These are phyloP conservation scores for Cheilinus undulatus DNA, from an alignment of 2,113 vertebrate genomes.

Conservation along the genomic window DNA sequence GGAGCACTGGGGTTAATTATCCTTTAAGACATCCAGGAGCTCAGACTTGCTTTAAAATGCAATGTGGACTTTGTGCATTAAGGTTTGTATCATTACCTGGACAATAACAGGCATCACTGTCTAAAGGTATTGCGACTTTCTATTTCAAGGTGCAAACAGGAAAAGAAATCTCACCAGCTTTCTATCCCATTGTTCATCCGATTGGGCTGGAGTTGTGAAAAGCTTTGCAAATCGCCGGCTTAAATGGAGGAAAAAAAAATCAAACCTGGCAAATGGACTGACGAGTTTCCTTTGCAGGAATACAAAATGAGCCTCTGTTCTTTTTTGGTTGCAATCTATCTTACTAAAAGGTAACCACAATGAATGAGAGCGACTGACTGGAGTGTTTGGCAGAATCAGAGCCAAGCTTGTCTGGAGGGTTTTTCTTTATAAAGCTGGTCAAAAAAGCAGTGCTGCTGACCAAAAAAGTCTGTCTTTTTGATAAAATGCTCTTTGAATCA, in stretches of 20 bases:
- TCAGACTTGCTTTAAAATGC: conserved; percentile 13
- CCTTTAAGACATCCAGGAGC: conserved; percentile 26
- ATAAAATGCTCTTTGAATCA: too few relatives aligned
- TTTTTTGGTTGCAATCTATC: neutral
- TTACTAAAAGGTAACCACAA: neutral
- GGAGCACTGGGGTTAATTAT: conserved; percentile 51
- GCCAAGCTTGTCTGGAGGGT: neutral
- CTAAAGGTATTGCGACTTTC: neutral
- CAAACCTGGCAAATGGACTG: conserved; percentile 3
- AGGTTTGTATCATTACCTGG: neutral
- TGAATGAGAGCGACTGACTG: neutral
- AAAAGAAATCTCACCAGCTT: neutral
- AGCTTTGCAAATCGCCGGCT: conserved; percentile 10
- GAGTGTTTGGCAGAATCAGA: neutral
- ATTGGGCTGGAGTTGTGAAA: conserved; percentile 4
- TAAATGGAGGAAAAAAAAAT: conserved; percentile 27
- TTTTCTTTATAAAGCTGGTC: neutral
- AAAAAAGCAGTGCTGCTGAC: conserved; percentile 6
- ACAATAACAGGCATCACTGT: neutral
- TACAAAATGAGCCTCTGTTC: neutral
- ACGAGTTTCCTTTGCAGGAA: neutral
- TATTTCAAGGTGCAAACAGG: conserved; percentile 3
- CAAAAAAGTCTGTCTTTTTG: neutral
- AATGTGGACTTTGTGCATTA: neutral
- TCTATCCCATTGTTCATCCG: conserved; percentile 7